Conservation (phyloP, 2,113 vertebrate species). For the Xyrauchen texanus region DNA sequence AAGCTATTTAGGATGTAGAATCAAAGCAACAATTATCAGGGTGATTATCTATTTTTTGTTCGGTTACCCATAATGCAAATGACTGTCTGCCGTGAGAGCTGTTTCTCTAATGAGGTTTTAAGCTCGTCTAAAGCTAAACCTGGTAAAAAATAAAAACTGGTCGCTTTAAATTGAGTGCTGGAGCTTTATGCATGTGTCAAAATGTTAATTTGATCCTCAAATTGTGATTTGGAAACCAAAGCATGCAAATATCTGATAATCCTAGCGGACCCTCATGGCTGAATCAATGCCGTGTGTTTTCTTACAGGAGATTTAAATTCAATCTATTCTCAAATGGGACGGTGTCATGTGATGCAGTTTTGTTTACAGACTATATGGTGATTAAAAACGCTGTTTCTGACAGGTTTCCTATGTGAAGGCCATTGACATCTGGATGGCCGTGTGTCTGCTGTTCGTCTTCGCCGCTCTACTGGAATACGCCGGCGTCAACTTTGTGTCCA, state of each 20-base stretch:
- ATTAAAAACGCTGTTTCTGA: too few relatives aligned
- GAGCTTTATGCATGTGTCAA: too few relatives aligned
- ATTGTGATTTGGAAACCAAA: constrained; percentile 14
- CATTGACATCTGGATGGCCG: constrained; percentile 99
- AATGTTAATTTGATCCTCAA: too few relatives aligned
- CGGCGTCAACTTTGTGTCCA: constrained; percentile 98
- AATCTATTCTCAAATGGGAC: too few relatives aligned
- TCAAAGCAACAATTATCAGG: constrained; percentile 54
- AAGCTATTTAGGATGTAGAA: constrained; percentile 41
- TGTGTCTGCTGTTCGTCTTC: constrained; percentile 98
- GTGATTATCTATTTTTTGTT: constrained; percentile 55
- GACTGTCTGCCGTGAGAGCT: constrained; percentile 27
- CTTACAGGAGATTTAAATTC: too few relatives aligned
- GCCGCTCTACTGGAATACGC: constrained; percentile 96
- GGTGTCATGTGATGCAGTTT: too few relatives aligned
- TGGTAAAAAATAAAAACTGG: too few relatives aligned
- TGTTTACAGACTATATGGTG: too few relatives aligned
- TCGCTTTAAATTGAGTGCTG: too few relatives aligned
- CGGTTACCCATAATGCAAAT: constrained; percentile 60
- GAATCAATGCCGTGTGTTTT: too few relatives aligned
- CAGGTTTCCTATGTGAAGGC: constrained; percentile 99
- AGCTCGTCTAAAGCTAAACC: too few relatives aligned
- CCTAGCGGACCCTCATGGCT: too few relatives aligned
- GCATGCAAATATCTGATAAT: neutral
- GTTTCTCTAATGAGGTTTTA: neutral